A percentile compares a stretch with the other conserved stretches of the same genome.
Conservation (phyloP, 2,888 invertebrate genomes). For the Lithophane ornitopus region DNA sequence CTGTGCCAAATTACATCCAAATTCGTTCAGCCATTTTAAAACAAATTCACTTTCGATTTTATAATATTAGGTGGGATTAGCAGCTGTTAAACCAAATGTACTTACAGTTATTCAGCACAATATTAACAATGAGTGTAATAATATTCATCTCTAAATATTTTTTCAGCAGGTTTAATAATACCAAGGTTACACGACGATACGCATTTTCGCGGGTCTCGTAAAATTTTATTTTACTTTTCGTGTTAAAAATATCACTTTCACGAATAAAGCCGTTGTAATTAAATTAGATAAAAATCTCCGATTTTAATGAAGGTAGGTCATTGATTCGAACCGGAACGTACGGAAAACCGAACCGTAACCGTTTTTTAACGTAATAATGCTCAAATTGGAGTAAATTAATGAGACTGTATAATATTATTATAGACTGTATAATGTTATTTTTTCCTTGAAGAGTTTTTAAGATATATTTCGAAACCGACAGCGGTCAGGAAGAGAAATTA, state of each 20-base stretch:
- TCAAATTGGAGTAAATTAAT: constrained; percentile 56
- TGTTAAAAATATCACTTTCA: constrained; percentile 51
- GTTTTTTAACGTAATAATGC: constrained; percentile 52
- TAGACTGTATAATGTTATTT: constrained; percentile 15
- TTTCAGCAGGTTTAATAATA: background rate
- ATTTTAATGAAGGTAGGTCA: constrained; percentile 58
- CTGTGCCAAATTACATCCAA: no score
- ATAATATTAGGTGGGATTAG: no score
- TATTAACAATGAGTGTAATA: constrained; percentile 19
- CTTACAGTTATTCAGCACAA: background rate
- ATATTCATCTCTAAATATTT: constrained; percentile 26
- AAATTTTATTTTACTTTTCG: constrained; percentile 46
- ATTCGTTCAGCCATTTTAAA: no score
- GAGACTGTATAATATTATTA: constrained; percentile 50
- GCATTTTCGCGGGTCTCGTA: constrained; percentile 23
- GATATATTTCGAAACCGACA: constrained; percentile 35
- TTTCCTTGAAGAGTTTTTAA: constrained; percentile 47
- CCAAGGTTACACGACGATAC: constrained; percentile 31
- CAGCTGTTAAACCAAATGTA: background rate
- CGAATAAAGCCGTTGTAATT: constrained; percentile 55
- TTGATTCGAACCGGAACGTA: constrained; percentile 47
- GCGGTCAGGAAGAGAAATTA: constrained; percentile 38
- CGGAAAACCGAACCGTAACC: constrained; percentile 18
- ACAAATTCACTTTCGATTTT: no score
- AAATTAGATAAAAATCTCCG: constrained; percentile 60